A percentile compares a stretch with the other conserved stretches of the same genome.
phyloP scores from a whole-genome alignment of 1,140 invertebrate genomes.

The Orchestia grillus region DNA sequence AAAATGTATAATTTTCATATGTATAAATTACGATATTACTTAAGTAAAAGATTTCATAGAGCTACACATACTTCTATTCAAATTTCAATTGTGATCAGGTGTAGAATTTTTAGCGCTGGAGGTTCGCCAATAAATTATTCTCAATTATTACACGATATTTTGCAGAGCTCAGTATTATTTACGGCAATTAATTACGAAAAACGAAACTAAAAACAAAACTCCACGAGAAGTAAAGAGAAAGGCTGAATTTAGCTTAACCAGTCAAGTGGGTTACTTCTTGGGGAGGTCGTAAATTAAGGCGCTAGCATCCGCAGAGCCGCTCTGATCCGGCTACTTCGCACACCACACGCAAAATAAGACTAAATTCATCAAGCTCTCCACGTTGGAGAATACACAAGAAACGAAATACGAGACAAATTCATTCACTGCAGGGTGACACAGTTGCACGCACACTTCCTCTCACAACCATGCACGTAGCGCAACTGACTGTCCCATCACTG shows the following conservation, averaged over 20 bases:
- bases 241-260: not conserved
- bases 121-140: not conserved
- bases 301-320: not conserved
- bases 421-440: not conserved
- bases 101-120: not conserved
- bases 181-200: not conserved
- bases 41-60: not conserved
- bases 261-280: not conserved
- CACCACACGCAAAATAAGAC: not conserved
- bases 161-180: not conserved
- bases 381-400: not conserved
- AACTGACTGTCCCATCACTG: not conserved
- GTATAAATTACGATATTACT: not conserved
- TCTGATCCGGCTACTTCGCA: not conserved
- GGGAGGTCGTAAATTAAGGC: not conserved
- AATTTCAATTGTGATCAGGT: not conserved
- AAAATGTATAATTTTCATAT: not conserved
- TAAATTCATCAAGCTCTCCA: not conserved
- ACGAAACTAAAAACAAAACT: not conserved
- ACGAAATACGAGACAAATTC: not conserved
- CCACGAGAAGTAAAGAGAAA: not conserved
- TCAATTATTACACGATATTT: not conserved
- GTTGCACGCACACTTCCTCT: not conserved
- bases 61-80: not conserved
- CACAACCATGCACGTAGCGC: not conserved